These are phyloP conservation scores for Andrena minutula DNA, from an alignment of 2,888 invertebrate species.

Conservation along the genomic window DNA sequence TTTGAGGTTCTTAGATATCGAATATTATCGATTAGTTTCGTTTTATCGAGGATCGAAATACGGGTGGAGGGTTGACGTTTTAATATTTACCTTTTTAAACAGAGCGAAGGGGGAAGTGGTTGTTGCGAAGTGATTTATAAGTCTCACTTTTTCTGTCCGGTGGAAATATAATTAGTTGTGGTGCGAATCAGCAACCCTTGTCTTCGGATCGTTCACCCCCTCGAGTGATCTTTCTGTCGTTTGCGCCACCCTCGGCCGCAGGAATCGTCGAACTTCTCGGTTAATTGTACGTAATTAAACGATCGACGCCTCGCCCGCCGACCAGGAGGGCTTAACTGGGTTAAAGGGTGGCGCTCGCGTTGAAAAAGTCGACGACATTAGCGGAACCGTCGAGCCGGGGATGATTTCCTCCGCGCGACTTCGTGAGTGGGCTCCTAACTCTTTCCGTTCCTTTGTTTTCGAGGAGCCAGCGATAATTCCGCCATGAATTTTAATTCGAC, in stretches of 20 bases:
- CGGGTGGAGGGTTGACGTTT: too few species aligned
- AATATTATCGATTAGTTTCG: too few species aligned
- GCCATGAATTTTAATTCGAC: conserved; percentile 77
- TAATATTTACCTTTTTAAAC: too few species aligned
- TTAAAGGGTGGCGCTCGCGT: conserved; percentile 17
- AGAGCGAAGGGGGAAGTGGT: too few species aligned
- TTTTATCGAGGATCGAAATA: too few species aligned
- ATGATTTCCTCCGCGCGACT: conserved; percentile 65
- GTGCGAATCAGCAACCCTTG: neutral
- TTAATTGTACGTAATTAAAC: conserved; percentile 36
- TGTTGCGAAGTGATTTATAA: neutral
- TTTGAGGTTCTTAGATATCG: too few species aligned
- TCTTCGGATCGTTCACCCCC: neutral
- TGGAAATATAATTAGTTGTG: neutral
- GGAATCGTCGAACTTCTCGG: neutral
- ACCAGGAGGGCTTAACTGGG: conserved; percentile 3
- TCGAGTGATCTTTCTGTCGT: neutral
- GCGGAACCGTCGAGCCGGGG: conserved; percentile 47
- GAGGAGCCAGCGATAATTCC: conserved; percentile 74
- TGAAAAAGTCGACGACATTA: conserved; percentile 40
- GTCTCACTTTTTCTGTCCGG: neutral
- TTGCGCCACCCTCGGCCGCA: neutral
- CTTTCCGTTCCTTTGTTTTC: conserved; percentile 73
- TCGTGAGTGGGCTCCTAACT: conserved; percentile 61
- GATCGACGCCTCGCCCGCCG: neutral